Evolutionary conservation across 2,113 vertebrate genomes (phyloP), one percentile per base, ranked within the genome.

Genomic region (Menura novaehollandiae): DNA sequence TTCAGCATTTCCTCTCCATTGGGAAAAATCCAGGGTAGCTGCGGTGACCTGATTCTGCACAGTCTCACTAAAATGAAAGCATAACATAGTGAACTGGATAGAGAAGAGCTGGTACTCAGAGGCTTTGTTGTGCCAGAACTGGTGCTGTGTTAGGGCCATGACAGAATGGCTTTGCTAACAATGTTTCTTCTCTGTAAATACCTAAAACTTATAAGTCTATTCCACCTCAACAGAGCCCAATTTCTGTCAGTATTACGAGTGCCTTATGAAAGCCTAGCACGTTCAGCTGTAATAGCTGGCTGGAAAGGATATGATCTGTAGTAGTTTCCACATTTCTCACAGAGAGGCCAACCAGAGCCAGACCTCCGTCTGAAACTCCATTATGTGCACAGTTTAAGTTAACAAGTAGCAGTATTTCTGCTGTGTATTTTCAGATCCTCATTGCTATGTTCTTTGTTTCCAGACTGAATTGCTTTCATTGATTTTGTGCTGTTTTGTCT

Each of bases 401-500:
- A 92, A 95, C 52, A 75, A 80, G 56, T n/a, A 75, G 52, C 9
- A 56, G 13, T 67, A 67, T 64, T 95, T 81, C 83, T 90, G 39
- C 56, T 41, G 10, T 0, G 0, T 55, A 32, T 56, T 91, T 75
- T 89, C 44, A 47, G 14, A 56, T 35, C 5, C 56, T 78, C 22
- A 41, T 26, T 71, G 35, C 17, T 77, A 13, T 67, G 33, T 69
- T 91, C 5, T 55, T 81, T 88, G 23, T 91, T 94, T 89, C 73
- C 62, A 87, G 33, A 43, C 11, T 58, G 60, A 95, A 94, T 92
- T 89, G 47, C 17, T 87, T 89, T 84, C 64, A 95, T 91, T 87
- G 91, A 85, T 91, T 92, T 91, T 56, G 26, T 91, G 76, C 60
- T 59, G 60, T 81, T 92, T 91, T 75, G 52, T 72, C 69, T 78